Base-by-base conservation (phyloP, 2,888 invertebrate genomes). In the Nomada fucata region DNA sequence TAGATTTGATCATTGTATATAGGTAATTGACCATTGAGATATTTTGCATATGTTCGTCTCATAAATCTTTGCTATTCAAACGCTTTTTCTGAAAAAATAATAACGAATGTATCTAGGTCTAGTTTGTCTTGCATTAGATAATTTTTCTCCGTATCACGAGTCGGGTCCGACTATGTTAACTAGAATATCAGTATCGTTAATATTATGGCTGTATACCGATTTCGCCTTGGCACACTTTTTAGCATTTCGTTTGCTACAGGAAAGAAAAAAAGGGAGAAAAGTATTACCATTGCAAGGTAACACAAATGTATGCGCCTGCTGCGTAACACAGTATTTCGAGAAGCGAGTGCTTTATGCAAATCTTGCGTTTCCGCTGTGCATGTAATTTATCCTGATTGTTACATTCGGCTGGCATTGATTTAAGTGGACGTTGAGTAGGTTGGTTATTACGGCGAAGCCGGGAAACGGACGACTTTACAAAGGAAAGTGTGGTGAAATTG, bases 181-280 rank as follows among this genome's bases (percentile, higher is more conserved):
- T 20, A 44, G 20, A 18, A 23, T 79, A 74, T 61, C 60, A 15
- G 50, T 26, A 10, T 11, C 2, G 23, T 13, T 18, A 23, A 44
- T n/a, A 60, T 72, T 63, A 64, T 13, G 23, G 69, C 60, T 57
- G 47, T 70, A 76, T 73, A 73, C 53, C 78, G 64, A 26, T 71
- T 29, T 79, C 53, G 65, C 68, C 67, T 86, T 80, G 76, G 57
- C 75, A 76, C 64, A 80, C 70, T 78, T 83, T 76, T 68, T 50
- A 26, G 10, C 60, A 36, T 76, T 67, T 65, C 55, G 60, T 71
- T 61, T 13, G 59, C 57, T 18, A n/a, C 15, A 18, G 44, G 36
- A 63, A 64, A 36, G 26, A 13, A n/a, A 47, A 47, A 44, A 53
- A 50, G 10, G 42, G 3, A 64, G 9, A 50, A 57, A 55, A 47